Base-by-base conservation (phyloP, 2,797 vertebrate genomes). In the Rhincodon typus region DNA sequence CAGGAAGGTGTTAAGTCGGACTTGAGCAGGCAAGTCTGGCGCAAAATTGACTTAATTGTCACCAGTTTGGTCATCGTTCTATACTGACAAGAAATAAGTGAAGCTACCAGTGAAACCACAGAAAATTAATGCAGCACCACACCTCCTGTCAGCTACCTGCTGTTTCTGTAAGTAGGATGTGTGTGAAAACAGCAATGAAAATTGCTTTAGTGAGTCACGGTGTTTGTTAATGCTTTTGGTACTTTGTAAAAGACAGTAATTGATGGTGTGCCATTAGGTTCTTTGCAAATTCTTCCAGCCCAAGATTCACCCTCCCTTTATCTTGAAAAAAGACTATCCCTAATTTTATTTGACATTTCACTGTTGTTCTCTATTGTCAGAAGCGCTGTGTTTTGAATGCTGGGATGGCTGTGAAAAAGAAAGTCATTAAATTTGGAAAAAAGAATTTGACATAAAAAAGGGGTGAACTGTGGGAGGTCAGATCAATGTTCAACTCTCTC, bases 11-110 rank as follows among this genome's bases (percentile, higher is more conserved):
- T 84, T 46, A 23, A 84, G 82, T 21, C 38, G 7, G 66, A 42
- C 21, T 42, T 69, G 62, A 19, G n/a, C n/a, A 38, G 90, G 21
- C 90, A 67, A 25, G 62, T 38, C n/a, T 27, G 2, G 62, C 12
- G 21, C n/a, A n/a, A 66, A 12, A 4, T 42, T 38, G 19, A 69
- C 62, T 69, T 69, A 93, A 69, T 69, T 66, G n/a, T 8, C 90
- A 42, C 21, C 90, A 93, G 90, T 93, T 66, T 3, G 12, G 62
- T 12, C 62, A 5, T 42, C n/a, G 34, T 21, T 67, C 62, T 67
- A 34, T 38, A 25, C 90, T 67, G 57, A 93, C 90, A 93, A 93
- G 90, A 67, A 93, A 91, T 67, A 91, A 67, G 30, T 91, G 57
- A 91, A 91, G 62, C 21, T 10, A 69, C 57, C 21, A 38, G 90